Evolutionary conservation across 2,888 invertebrate genomes (phyloP).

Genomic region (Atherix ibis): DNA sequence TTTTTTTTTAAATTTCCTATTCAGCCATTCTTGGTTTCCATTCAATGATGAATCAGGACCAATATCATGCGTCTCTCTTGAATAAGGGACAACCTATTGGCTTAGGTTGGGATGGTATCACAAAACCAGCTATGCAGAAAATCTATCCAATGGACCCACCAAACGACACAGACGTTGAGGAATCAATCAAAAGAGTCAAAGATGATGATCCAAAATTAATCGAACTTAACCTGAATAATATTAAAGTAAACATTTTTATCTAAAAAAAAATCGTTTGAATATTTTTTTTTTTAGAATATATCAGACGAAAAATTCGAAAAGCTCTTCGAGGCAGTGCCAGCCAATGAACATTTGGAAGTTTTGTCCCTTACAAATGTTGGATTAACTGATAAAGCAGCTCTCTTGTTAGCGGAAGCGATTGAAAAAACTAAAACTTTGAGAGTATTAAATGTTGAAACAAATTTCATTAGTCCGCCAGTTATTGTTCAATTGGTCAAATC

Average conservation of each 20-base stretch:
- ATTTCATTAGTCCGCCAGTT: constrained; percentile 83
- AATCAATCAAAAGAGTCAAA: constrained; percentile 74
- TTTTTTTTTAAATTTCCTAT: constrained; percentile 17
- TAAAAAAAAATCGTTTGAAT: background rate
- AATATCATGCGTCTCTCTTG: constrained; percentile 90
- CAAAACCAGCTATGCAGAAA: constrained; percentile 85
- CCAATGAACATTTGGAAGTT: constrained; percentile 82
- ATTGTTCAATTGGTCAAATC: constrained; percentile 75
- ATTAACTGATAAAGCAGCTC: constrained; percentile 75
- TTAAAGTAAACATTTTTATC: constrained; percentile 53
- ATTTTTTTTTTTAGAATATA: constrained; percentile 58
- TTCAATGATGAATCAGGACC: constrained; percentile 99
- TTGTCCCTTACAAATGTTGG: constrained; percentile 88
- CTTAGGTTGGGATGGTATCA: constrained; percentile 86
- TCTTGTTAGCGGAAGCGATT: constrained; percentile 67
- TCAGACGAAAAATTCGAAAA: constrained; percentile 88
- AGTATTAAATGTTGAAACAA: constrained; percentile 88
- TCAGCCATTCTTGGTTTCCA: constrained; percentile 96
- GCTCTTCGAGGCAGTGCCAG: constrained; percentile 73
- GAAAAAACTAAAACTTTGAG: constrained; percentile 62
- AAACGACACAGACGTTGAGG: constrained; percentile 90
- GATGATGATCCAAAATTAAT: constrained; percentile 76
- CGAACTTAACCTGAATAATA: constrained; percentile 98
- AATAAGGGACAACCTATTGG: constrained; percentile 86
- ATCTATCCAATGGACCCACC: constrained; percentile 88